Evolutionary conservation across 2,888 invertebrate genomes (phyloP), one percentile per base, ranked within the genome.

Genomic region (Noctua comes): DNA sequence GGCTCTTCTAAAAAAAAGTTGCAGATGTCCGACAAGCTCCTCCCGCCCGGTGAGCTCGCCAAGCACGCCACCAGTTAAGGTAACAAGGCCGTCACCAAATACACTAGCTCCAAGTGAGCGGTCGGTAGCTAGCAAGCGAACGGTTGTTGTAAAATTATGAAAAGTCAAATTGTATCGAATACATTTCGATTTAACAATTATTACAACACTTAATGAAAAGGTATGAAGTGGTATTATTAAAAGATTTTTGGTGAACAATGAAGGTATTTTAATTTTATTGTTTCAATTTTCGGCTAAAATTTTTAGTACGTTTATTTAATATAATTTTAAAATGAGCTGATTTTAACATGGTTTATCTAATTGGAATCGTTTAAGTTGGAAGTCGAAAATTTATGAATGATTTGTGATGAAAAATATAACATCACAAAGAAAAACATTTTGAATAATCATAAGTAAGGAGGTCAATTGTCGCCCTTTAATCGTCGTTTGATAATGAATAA

Each of bases 21-120:
- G n/a, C n/a, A 98, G 93, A 98, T 98, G 0, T 97, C 97, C 31
- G 98, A 98, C 65, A 95, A 97, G 75, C 96, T 98, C 6, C 92
- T 98, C 80, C 93, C 98, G 78, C 98, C 98, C 77, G 98, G 98
- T 71, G 98, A 98, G 93, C 94, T 98, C 88, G 97, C 98, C 70
- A 98, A 98, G 92, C 98, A 98, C 16, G 16, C 59, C 27, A 16
- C 16, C 27, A 27, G 27, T 59, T 27, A 98, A 93, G 98, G 97
- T 46, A 97, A 97, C 65, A 98, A 98, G 89, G 97, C 97, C 43
- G 97, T 97, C 77, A 97, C 97, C 88, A 97, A 97, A 87, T 97
- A 97, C 91, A 97, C 97, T 83, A 93, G 94, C 89, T 94, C 94
- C 57, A 57, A 57, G 11, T 57, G 13, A 57, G 57, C 57, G n/a